Percentiles rank a stretch among this genome's conserved stretches.
Conservation (phyloP, 1,140 invertebrate species). For the Panonychus citri region DNA sequence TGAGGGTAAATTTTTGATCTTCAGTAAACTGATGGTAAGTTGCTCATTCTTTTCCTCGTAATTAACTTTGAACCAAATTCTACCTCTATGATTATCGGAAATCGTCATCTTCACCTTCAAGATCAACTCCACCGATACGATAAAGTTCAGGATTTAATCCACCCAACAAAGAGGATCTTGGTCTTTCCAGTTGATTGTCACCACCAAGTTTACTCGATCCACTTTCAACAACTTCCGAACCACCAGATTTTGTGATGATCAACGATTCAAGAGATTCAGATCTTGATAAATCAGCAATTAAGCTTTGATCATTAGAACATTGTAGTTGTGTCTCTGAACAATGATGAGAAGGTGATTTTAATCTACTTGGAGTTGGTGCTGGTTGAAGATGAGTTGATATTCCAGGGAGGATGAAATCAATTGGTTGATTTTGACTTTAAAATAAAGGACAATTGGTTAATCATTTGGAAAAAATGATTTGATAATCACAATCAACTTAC, state of each 20-base stretch:
- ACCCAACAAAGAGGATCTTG: constrained; percentile 10
- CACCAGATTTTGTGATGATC: too few species aligned
- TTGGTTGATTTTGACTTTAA: constrained; percentile 9
- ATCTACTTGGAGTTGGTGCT: constrained; percentile 19
- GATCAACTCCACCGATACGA: constrained; percentile 20
- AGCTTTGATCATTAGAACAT: too few species aligned
- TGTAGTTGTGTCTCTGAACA: too few species aligned
- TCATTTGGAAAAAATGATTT: too few species aligned
- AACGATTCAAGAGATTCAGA: too few species aligned
- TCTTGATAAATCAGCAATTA: too few species aligned
- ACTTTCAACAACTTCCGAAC: too few species aligned
- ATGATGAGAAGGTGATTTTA: too few species aligned
- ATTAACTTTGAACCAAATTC: constrained; percentile 46
- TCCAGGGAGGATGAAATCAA: constrained; percentile 12
- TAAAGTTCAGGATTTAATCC: constrained; percentile 28
- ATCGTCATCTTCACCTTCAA: constrained; percentile 24
- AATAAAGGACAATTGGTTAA: too few species aligned
- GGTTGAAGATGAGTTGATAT: constrained; percentile 5
- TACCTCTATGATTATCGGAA: constrained; percentile 41
- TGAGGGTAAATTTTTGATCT: constrained; percentile 44
- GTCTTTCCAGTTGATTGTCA: not conserved
- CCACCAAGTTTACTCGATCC: too few species aligned
- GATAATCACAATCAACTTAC: too few species aligned
- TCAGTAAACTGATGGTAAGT: constrained; percentile 38
- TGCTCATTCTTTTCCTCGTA: constrained; percentile 45